These are phyloP conservation scores for Dinoponera quadriceps DNA, from an alignment of 1,140 invertebrate genomes.

Conservation along the genomic window DNA sequence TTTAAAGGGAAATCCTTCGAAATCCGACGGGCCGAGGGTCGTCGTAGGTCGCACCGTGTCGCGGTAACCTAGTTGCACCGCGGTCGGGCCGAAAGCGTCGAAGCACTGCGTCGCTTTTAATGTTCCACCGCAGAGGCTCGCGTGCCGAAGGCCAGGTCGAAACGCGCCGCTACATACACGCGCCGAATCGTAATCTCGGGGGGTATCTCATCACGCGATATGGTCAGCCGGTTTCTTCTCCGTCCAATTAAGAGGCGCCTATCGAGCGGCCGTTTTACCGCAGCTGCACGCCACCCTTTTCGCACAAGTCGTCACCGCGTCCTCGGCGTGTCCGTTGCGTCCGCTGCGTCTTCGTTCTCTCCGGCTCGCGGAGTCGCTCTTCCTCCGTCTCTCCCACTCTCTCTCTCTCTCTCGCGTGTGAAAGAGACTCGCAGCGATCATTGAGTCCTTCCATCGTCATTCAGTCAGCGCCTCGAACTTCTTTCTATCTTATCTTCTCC, in stretches of 20 bases:
- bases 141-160: slow-evolving; percentile 72
- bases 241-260: slow-evolving; percentile 51
- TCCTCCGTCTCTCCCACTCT: too few species aligned
- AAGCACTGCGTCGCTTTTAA: neutral
- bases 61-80: neutral
- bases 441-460: too few species aligned
- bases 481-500: too few species aligned
- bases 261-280: slow-evolving; percentile 51
- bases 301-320: slow-evolving; percentile 7
- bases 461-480: too few species aligned
- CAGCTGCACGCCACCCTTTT: neutral
- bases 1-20: too few species aligned
- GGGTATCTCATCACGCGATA: slow-evolving; percentile 68
- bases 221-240: slow-evolving; percentile 51
- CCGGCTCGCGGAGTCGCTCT: too few species aligned
- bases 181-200: slow-evolving; percentile 39
- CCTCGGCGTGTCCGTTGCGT: neutral
- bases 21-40: too few species aligned
- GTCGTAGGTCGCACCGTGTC: neutral
- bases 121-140: slow-evolving; percentile 54
- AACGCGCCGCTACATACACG: neutral
- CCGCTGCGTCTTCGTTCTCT: too few species aligned
- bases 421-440: too few species aligned
- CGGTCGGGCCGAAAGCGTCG: neutral
- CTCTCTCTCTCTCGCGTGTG: too few species aligned